phyloP scores from a whole-genome alignment of 2,888 invertebrate species.

The Lydus trimaculatus region DNA sequence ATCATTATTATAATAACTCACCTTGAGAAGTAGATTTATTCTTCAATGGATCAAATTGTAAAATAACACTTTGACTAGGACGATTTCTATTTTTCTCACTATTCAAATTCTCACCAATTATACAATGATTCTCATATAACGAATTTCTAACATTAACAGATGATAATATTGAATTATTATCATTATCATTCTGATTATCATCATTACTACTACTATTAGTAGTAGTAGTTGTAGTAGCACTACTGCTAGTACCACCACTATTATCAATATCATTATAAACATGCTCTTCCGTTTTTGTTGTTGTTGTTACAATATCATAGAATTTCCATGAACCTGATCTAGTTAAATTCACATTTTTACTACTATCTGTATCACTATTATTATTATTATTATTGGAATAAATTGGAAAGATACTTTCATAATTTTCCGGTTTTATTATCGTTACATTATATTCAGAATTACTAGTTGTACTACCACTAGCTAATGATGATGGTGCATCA shows the following conservation, averaged over 20 bases:
- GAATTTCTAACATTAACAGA: conserved; percentile 51
- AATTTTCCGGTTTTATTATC: conserved; percentile 42
- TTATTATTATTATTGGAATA: conserved; percentile 49
- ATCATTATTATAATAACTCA: conserved; percentile 23
- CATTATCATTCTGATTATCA: conserved; percentile 23
- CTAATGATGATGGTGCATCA: conserved; percentile 60
- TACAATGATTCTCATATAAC: conserved; percentile 61
- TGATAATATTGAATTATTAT: conserved; percentile 41
- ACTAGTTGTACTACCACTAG: conserved; percentile 55
- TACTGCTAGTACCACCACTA: conserved; percentile 36
- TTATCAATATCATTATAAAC: conserved; percentile 39
- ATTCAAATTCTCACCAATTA: conserved; percentile 39
- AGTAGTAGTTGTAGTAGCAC: background rate
- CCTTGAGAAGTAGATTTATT: conserved; percentile 31
- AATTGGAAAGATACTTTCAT: conserved; percentile 61
- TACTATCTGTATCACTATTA: conserved; percentile 41
- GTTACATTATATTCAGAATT: conserved; percentile 46
- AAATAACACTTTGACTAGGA: conserved; percentile 67
- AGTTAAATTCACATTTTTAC: conserved; percentile 49
- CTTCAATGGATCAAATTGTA: conserved; percentile 74
- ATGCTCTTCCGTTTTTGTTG: conserved; percentile 31
- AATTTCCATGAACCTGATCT: conserved; percentile 65
- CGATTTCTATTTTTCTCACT: conserved; percentile 34
- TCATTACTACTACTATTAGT: conserved; percentile 10
- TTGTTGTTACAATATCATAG: conserved; percentile 56